A percentile compares a stretch with the other conserved stretches of the same genome.
Conservation (phyloP, 2,113 vertebrate species). For the Archocentrus centrarchus region DNA sequence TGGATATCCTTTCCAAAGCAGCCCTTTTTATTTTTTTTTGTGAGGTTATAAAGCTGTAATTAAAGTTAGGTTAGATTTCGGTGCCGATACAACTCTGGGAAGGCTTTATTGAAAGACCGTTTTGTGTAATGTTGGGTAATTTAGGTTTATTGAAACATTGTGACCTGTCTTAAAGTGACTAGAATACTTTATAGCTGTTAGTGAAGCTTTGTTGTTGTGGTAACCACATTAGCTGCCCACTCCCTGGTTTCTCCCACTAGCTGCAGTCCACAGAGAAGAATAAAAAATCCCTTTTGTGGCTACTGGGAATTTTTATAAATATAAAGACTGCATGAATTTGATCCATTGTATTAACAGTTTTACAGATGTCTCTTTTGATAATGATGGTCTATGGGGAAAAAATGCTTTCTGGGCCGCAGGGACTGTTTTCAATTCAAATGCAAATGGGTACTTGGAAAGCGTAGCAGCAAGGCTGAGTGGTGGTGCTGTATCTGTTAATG, state of each 20-base stretch:
- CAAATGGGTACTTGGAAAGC: neutral
- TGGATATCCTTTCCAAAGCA: neutral
- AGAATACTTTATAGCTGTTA: neutral
- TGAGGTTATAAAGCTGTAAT: neutral
- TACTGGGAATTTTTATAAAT: neutral
- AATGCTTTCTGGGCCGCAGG: neutral
- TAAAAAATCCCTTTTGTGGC: neutral
- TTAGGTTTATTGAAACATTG: neutral
- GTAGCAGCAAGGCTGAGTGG: neutral
- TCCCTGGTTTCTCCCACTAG: neutral
- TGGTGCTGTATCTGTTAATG: neutral
- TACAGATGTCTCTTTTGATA: conserved; percentile 9
- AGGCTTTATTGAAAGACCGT: neutral
- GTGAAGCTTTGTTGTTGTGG: conserved; percentile 12
- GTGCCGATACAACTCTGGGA: neutral
- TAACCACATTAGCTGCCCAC: conserved; percentile 1
- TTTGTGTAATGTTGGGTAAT: neutral
- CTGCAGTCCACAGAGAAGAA: neutral
- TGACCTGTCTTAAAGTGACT: conserved; percentile 1
- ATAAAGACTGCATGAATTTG: neutral
- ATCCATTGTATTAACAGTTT: conserved; percentile 8
- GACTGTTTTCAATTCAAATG: conserved; percentile 14
- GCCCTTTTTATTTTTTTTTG: neutral
- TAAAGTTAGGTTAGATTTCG: neutral
- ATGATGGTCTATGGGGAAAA: neutral